A percentile compares a stretch with the other conserved stretches of the same genome.
phyloP scores from a whole-genome alignment of 1,140 invertebrate species.

The Aporrectodea caliginosa region DNA sequence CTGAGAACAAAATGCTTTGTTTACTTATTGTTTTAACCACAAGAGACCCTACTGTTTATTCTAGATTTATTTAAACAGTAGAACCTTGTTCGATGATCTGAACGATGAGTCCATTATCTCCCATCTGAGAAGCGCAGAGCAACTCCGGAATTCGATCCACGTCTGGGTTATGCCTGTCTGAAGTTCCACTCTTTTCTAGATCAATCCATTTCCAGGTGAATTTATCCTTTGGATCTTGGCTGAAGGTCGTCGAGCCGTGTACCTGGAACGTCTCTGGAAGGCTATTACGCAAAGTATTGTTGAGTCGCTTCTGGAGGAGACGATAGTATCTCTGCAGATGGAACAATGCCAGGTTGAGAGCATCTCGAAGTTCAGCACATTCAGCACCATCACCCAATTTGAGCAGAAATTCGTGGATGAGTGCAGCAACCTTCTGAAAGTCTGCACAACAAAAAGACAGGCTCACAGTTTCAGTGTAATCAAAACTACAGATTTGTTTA shows the following conservation, averaged over 20 bases:
- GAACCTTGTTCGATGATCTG: neutral
- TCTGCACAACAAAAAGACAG: conserved; percentile 41
- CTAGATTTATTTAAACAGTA: no score
- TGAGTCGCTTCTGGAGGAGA: conserved; percentile 41
- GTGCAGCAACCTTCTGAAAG: conserved; percentile 56
- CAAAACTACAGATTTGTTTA: no score
- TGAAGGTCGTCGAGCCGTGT: conserved; percentile 11
- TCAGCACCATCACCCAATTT: conserved; percentile 54
- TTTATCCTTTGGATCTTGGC: neutral
- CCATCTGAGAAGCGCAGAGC: neutral
- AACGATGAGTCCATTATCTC: neutral
- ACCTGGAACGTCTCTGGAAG: conserved; percentile 20
- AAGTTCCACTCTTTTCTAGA: neutral
- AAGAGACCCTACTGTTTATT: no score
- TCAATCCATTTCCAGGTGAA: neutral
- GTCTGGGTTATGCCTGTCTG: neutral
- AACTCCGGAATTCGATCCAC: neutral
- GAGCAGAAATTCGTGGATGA: conserved; percentile 55
- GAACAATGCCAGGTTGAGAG: conserved; percentile 51
- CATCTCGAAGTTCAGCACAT: conserved; percentile 54
- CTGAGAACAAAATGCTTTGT: no score
- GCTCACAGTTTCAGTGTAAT: no score
- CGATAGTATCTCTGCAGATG: conserved; percentile 56
- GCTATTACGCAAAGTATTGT: conserved; percentile 2
- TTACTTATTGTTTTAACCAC: no score